Evolutionary conservation across 1,140 invertebrate genomes (phyloP), one percentile per base, ranked within the genome.

Genomic region (Hypsibius dujardini): DNA sequence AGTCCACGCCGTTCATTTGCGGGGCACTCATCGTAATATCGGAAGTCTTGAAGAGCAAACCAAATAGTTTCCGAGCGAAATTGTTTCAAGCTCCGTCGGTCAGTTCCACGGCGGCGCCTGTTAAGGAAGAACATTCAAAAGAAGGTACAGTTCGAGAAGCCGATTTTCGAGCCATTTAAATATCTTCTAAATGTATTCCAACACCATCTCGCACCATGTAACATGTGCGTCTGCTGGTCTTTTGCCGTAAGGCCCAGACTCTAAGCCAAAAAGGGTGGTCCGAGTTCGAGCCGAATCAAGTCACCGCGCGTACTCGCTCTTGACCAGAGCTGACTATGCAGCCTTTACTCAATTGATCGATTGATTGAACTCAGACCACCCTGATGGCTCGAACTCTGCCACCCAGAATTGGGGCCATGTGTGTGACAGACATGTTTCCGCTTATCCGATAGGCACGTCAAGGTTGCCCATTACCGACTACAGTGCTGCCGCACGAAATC

Each of bases 11-110:
- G 72, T 82, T 90, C 78, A 80, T 85, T 0, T 90, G 89, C 77
- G 89, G 86, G 59, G 85, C 87, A 71, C 78, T 94, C n/a, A 87
- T 87, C 75, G 76, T 90, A 1, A 79, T 91, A n/a, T 90, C 88
- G 0, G 86, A 90, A 80, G 79, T 92, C 50, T 74, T 78, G 7
- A 80, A 80, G 73, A 72, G 73, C 3, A 78, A 78, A 73, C 75
- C 77, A 3, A 67, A 67, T 14, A 42, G 7, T 14, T 67, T 67
- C 69, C 77, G 77, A 46, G 79, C 78, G 72, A 80, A 82, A 7
- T 79, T 73, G 71, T 59, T 67, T 73, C 28, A 72, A 77, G 70
- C 14, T 73, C 75, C 46, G 59, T 72, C 15, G 74, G 76, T n/a
- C n/a, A n/a, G n/a, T n/a, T n/a, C n/a, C 74, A 72, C 76, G 15